phyloP scores from a whole-genome alignment of 1,140 invertebrate species.

The Plodia interpunctella region DNA sequence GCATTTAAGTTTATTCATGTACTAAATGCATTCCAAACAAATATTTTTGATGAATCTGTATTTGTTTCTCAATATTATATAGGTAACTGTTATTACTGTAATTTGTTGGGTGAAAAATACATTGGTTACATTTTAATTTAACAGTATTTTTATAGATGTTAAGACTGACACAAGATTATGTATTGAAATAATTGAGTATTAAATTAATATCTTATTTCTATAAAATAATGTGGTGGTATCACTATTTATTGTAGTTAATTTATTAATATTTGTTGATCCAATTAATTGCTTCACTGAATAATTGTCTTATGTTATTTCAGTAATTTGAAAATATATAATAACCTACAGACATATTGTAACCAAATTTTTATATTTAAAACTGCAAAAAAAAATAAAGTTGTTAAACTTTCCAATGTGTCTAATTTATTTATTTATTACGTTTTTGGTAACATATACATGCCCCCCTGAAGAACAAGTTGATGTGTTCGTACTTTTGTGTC shows the following conservation, averaged over 20 bases:
- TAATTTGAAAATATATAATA: slow-evolving; percentile 51
- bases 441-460: slow-evolving; percentile 92
- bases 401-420: slow-evolving; percentile 42
- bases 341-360: slow-evolving; percentile 63
- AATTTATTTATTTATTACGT: slow-evolving; percentile 27
- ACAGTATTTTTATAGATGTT: slow-evolving; percentile 70
- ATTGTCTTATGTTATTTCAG: slow-evolving; percentile 38
- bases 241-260: slow-evolving; percentile 44
- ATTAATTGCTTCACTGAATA: slow-evolving; percentile 32
- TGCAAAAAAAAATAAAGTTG: slow-evolving; percentile 58
- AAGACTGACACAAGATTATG: slow-evolving; percentile 71
- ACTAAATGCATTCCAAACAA: slow-evolving; percentile 39
- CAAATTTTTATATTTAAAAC: slow-evolving; percentile 64
- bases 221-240: slow-evolving; percentile 49
- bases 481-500: slow-evolving; percentile 95
- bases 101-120: slow-evolving; percentile 23
- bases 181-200: slow-evolving; percentile 66
- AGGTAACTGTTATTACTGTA: slow-evolving; percentile 23
- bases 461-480: slow-evolving; percentile 89
- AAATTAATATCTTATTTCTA: slow-evolving; percentile 40
- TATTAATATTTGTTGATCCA: slow-evolving; percentile 36
- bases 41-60: slow-evolving; percentile 31
- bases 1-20: slow-evolving; percentile 34
- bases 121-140: slow-evolving; percentile 39
- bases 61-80: slow-evolving; percentile 37